These are phyloP conservation scores for Mesorhabditis sp. DNA, from an alignment of 2,888 invertebrate genomes.

Conservation along the genomic window DNA sequence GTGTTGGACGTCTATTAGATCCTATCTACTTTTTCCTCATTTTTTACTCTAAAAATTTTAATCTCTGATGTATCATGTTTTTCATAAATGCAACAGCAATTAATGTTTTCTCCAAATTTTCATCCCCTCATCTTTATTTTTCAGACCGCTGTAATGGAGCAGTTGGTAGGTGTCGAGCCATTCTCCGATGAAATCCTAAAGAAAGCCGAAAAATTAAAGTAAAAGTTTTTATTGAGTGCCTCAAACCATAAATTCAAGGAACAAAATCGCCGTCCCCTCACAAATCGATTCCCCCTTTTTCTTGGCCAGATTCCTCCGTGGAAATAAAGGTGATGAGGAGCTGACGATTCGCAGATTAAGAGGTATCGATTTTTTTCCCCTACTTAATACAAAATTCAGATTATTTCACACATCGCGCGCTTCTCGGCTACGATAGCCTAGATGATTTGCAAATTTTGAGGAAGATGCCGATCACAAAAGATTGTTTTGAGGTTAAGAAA, in stretches of 20 bases:
- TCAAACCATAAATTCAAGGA: not conserved
- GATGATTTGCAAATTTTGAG: conserved; percentile 4
- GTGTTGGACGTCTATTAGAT: too few relatives aligned
- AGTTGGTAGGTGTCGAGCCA: conserved; percentile 27
- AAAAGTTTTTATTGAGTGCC: not conserved
- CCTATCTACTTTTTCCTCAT: too few relatives aligned
- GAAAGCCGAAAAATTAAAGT: conserved; percentile 29
- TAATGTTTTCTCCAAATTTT: too few relatives aligned
- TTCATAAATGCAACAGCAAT: too few relatives aligned
- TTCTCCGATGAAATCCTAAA: conserved; percentile 29
- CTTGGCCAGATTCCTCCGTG: conserved; percentile 39
- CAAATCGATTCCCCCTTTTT: conserved; percentile 43
- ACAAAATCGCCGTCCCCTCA: conserved; percentile 22
- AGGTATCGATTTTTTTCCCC: conserved; percentile 12
- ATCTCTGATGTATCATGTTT: too few relatives aligned
- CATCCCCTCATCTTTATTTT: too few relatives aligned
- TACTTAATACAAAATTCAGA: conserved; percentile 20
- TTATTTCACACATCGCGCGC: not conserved
- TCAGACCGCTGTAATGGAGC: conserved; percentile 7
- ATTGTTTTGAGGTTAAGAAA: conserved; percentile 14
- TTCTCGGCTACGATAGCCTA: not conserved
- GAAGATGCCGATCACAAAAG: not conserved
- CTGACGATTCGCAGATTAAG: conserved; percentile 9
- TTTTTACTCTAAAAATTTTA: too few relatives aligned
- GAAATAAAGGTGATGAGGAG: conserved; percentile 41